Evolutionary conservation across 2,113 vertebrate species (phyloP).

Genomic region (Maccullochella peelii): DNA sequence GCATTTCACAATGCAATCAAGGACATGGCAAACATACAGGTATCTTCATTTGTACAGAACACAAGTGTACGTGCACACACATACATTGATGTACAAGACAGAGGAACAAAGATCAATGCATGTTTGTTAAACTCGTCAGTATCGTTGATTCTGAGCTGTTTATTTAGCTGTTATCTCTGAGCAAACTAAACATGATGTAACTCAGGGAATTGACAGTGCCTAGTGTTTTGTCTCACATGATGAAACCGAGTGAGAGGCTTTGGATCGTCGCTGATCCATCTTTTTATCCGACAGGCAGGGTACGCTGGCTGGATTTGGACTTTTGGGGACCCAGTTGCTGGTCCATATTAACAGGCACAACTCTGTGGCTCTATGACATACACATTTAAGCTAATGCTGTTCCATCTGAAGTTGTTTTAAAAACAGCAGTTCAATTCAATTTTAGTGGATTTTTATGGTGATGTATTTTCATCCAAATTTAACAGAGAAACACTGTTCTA

Average conservation of each 20-base stretch:
- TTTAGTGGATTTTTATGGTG: too few species aligned
- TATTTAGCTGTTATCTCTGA: conserved; percentile 10
- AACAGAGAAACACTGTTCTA: too few species aligned
- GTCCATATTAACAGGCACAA: not conserved
- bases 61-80: not conserved
- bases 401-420: too few species aligned
- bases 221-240: not conserved
- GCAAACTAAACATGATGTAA: conserved; percentile 16
- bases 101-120: not conserved
- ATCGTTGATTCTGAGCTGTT: conserved; percentile 13
- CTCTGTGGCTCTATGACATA: too few species aligned
- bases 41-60: not conserved
- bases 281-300: not conserved
- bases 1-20: not conserved
- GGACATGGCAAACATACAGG: not conserved
- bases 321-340: not conserved
- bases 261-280: not conserved
- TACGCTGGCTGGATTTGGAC: not conserved
- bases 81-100: not conserved
- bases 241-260: not conserved
- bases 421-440: too few species aligned
- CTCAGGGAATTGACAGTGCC: not conserved
- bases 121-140: not conserved
- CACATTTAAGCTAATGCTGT: too few species aligned
- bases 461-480: too few species aligned